These are phyloP conservation scores for Odontocolon sp. DNA, from an alignment of 2,888 invertebrate genomes.

Conservation along the genomic window DNA sequence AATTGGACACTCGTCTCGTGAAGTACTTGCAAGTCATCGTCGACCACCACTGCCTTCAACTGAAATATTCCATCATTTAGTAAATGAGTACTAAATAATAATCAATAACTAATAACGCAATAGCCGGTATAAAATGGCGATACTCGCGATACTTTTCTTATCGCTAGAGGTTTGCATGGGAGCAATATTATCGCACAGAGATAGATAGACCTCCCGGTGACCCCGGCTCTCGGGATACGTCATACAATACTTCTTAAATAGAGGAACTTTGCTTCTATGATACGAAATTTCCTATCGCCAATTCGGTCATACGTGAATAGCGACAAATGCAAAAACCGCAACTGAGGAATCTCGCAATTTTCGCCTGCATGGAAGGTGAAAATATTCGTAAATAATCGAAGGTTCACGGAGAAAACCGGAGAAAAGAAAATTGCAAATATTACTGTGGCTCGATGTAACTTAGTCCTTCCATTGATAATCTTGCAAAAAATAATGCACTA, in stretches of 20 bases:
- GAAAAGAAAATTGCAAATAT: too few relatives aligned
- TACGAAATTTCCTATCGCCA: too few relatives aligned
- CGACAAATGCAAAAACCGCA: too few relatives aligned
- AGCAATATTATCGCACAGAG: conserved; percentile 36
- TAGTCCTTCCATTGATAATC: too few relatives aligned
- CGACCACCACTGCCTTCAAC: conserved; percentile 94
- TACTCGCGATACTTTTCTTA: not conserved
- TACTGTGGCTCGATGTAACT: too few relatives aligned
- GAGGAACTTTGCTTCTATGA: too few relatives aligned
- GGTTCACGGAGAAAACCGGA: too few relatives aligned
- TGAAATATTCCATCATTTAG: conserved; percentile 76
- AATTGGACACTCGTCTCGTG: conserved; percentile 93
- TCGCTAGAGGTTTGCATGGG: conserved; percentile 4
- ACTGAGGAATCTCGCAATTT: too few relatives aligned
- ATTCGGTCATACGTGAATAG: too few relatives aligned
- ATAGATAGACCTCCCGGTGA: conserved; percentile 44
- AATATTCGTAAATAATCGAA: too few relatives aligned
- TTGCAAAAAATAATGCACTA: too few relatives aligned
- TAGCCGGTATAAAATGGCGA: not conserved
- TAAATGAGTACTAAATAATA: not conserved
- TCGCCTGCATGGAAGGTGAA: too few relatives aligned
- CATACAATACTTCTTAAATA: conserved; percentile 11
- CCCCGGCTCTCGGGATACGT: conserved; percentile 31
- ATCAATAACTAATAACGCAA: not conserved
- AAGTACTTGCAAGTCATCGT: conserved; percentile 87